These are phyloP conservation scores for Drosophila nr. fundita DNA, from an alignment of 2,888 invertebrate genomes.

Conservation along the genomic window DNA sequence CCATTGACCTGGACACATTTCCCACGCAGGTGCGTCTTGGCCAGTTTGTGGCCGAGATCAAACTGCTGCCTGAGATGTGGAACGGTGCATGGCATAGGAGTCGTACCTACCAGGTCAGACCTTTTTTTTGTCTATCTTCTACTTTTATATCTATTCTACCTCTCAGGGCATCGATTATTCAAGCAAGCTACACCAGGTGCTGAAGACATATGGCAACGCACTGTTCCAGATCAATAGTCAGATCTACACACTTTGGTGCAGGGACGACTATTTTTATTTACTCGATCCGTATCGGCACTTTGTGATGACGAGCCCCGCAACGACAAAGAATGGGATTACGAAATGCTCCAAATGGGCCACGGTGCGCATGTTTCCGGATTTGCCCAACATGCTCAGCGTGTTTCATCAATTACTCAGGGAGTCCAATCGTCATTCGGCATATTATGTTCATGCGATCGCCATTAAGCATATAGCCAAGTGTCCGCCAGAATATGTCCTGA, in stretches of 20 bases:
- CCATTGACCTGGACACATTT: conserved; percentile 71
- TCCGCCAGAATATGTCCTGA: conserved; percentile 31
- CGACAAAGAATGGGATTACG: conserved; percentile 13
- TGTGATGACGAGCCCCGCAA: conserved; percentile 41
- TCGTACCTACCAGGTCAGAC: conserved; percentile 22
- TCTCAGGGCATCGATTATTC: conserved; percentile 37
- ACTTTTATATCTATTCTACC: conserved; percentile 11
- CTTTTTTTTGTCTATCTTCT: not conserved
- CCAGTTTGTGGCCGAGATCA: conserved; percentile 71
- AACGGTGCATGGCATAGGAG: conserved; percentile 72
- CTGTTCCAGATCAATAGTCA: conserved; percentile 81
- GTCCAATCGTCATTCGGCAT: conserved; percentile 69
- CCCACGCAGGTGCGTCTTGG: conserved; percentile 79
- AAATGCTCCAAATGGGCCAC: conserved; percentile 63
- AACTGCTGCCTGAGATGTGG: conserved; percentile 50
- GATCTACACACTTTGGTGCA: conserved; percentile 81
- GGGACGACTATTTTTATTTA: conserved; percentile 78
- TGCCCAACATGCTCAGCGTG: conserved; percentile 71
- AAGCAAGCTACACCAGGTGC: conserved; percentile 51
- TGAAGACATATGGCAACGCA: conserved; percentile 59
- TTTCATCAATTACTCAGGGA: conserved; percentile 80
- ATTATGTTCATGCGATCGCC: conserved; percentile 67
- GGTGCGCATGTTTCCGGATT: conserved; percentile 81
- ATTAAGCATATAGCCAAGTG: conserved; percentile 63
- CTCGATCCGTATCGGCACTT: conserved; percentile 83